Percentiles rank a stretch among this genome's conserved stretches.
phyloP scores from a whole-genome alignment of 2,113 vertebrate genomes.

The Heloderma charlesbogerti region DNA sequence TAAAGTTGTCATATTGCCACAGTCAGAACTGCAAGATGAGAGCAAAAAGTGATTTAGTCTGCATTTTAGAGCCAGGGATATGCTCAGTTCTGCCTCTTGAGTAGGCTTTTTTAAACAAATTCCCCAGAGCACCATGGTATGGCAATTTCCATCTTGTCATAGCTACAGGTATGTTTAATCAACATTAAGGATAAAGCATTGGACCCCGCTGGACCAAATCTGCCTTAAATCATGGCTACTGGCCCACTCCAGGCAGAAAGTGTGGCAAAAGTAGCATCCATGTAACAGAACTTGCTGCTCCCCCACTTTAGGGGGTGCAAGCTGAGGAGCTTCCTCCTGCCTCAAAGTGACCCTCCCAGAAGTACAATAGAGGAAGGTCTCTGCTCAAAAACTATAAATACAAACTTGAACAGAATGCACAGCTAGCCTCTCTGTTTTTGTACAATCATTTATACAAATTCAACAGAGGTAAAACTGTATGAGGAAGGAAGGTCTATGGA shows the following conservation, averaged over 20 bases:
- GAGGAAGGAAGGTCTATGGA: slow-evolving; percentile 76
- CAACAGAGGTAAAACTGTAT: slow-evolving; percentile 82
- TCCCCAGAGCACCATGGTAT: background rate
- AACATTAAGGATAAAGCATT: background rate
- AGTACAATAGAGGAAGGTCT: background rate
- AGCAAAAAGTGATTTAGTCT: too few species aligned
- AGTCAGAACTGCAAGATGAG: background rate
- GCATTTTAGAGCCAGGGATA: background rate
- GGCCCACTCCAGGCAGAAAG: background rate
- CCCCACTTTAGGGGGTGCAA: too few species aligned
- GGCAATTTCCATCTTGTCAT: background rate
- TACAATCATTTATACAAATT: slow-evolving; percentile 87
- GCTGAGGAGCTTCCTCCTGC: too few species aligned
- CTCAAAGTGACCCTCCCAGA: too few species aligned
- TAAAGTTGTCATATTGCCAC: background rate
- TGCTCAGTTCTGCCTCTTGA: background rate
- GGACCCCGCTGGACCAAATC: background rate
- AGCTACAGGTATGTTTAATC: background rate
- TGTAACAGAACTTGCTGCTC: too few species aligned
- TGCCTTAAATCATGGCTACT: background rate
- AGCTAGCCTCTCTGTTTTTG: slow-evolving; percentile 66
- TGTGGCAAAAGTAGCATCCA: too few species aligned
- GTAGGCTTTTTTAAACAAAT: background rate
- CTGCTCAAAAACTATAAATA: background rate
- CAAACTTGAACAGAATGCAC: slow-evolving; percentile 32